Evolutionary conservation across 2,888 invertebrate species (phyloP).

Genomic region (Chydorus sphaericus): DNA sequence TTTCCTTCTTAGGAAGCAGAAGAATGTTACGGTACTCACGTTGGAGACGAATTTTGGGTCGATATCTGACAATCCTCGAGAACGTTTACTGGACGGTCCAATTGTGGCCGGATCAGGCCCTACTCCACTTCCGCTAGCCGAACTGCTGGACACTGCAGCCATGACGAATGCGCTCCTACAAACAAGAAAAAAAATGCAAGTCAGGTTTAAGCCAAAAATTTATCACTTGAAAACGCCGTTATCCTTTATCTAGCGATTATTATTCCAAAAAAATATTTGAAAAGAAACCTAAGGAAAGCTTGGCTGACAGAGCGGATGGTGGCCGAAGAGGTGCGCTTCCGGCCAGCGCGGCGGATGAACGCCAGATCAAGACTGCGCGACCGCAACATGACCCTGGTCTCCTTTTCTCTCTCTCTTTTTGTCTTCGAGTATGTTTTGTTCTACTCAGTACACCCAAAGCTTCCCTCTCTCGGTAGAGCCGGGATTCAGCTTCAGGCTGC

Average conservation of each 20-base stretch:
- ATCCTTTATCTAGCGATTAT: neutral
- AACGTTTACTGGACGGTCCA: slow-evolving; percentile 16
- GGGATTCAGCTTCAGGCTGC: no score
- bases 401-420: neutral
- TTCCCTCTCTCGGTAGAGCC: neutral
- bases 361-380: slow-evolving; percentile 14
- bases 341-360: slow-evolving; percentile 13
- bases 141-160: slow-evolving; percentile 5
- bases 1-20: no score
- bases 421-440: neutral
- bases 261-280: neutral
- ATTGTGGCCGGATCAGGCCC: neutral
- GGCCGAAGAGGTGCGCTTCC: slow-evolving; percentile 3
- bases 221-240: neutral
- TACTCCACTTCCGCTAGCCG: neutral
- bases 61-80: slow-evolving; percentile 22
- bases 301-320: slow-evolving; percentile 10
- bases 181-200: neutral
- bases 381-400: slow-evolving; percentile 12
- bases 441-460: neutral
- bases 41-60: slow-evolving; percentile 22
- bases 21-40: slow-evolving; percentile 14
- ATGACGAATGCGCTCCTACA: neutral
- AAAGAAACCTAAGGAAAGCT: neutral
- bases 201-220: neutral